Percentiles rank a stretch among this genome's conserved stretches.
Conservation (phyloP, 2,113 vertebrate genomes). For the Barbus barbus region DNA sequence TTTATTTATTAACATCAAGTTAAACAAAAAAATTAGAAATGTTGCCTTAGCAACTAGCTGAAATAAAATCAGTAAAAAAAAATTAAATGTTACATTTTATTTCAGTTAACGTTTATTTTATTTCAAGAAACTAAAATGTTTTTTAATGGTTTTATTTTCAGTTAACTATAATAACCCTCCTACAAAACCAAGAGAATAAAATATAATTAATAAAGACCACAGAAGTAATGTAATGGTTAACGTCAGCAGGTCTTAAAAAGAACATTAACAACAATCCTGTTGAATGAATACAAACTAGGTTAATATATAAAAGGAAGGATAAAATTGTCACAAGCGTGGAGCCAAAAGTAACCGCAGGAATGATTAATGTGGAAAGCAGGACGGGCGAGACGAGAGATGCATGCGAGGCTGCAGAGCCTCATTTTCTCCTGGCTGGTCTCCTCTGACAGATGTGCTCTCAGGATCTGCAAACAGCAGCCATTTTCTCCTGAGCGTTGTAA, state of each 20-base stretch:
- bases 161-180: background rate
- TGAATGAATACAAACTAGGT: background rate
- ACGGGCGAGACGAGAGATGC: slow-evolving; percentile 7
- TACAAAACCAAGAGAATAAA: background rate
- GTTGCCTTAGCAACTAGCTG: background rate
- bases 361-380: slow-evolving; percentile 34
- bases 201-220: background rate
- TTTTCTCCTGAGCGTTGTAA: slow-evolving; percentile 84
- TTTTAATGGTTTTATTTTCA: background rate
- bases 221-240: background rate
- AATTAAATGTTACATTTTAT: too few species aligned
- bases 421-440: slow-evolving; percentile 86
- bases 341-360: background rate
- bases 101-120: too few species aligned
- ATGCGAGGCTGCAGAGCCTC: slow-evolving; percentile 68
- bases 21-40: background rate
- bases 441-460: too few species aligned
- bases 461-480: slow-evolving; percentile 84
- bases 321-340: background rate
- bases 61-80: background rate
- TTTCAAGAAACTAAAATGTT: too few species aligned
- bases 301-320: background rate
- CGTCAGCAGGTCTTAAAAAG: background rate
- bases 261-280: background rate
- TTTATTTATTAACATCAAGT: too few species aligned